phyloP scores from a whole-genome alignment of 2,113 vertebrate genomes.

The Hippocampus abdominalis region DNA sequence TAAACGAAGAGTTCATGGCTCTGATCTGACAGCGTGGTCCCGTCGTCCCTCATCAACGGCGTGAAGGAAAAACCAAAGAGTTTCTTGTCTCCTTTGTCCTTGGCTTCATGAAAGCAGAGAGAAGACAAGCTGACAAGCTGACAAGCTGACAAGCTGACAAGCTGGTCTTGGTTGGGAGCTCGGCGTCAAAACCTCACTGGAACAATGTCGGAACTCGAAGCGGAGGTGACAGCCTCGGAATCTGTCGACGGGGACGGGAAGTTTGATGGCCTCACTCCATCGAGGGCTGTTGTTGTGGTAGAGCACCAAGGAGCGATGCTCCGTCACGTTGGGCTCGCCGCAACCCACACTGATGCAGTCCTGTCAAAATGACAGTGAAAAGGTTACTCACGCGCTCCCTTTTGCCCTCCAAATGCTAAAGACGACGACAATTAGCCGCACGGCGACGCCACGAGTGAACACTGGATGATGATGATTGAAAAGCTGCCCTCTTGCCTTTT shows the following conservation, averaged over 20 bases:
- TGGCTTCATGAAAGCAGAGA: conserved; percentile 71
- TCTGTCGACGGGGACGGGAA: conserved; percentile 93
- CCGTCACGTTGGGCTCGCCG: conserved; percentile 83
- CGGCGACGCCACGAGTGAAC: no score
- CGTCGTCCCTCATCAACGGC: conserved; percentile 95
- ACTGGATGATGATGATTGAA: not conserved
- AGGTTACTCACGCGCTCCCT: not conserved
- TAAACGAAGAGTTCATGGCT: conserved; percentile 96
- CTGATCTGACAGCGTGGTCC: conserved; percentile 92
- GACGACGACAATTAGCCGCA: no score
- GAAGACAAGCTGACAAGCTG: not conserved
- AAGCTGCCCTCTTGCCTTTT: no score
- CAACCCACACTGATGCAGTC: conserved; percentile 94
- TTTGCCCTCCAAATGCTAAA: not conserved
- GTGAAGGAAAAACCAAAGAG: conserved; percentile 96
- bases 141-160: not conserved
- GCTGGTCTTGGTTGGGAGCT: no score
- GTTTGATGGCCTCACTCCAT: conserved; percentile 93
- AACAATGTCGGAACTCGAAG: conserved; percentile 98
- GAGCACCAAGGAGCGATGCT: conserved; percentile 92
- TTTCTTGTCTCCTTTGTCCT: conserved; percentile 98
- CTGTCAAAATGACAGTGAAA: conserved; percentile 51
- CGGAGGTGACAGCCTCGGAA: conserved; percentile 95
- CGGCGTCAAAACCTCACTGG: conserved; percentile 77
- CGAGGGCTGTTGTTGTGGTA: conserved; percentile 97